Evolutionary conservation across 2,888 invertebrate species (phyloP).

Genomic region (Notodonta dromedarius): DNA sequence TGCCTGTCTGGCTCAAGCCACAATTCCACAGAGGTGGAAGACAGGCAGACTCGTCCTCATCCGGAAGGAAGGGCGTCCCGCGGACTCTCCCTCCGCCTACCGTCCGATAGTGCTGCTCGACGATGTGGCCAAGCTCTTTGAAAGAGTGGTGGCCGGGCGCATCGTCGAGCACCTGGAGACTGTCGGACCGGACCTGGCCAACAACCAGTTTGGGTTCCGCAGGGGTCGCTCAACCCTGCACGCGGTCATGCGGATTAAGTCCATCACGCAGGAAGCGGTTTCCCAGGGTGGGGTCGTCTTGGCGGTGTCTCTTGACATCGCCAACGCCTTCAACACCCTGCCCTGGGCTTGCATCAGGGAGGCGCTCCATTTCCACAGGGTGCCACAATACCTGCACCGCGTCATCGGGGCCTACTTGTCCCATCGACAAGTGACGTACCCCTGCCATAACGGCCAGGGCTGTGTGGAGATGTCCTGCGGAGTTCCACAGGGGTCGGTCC

Average conservation of each 20-base stretch:
- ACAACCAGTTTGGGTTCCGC: conserved; percentile 7
- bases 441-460: background rate
- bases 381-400: background rate
- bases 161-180: background rate
- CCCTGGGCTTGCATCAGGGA: no score
- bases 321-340: no score
- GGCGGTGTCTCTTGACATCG: no score
- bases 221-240: conserved; percentile 7
- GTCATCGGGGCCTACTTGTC: background rate
- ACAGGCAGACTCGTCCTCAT: no score
- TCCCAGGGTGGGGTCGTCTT: no score
- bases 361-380: background rate
- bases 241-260: conserved; percentile 2
- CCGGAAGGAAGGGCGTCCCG: no score
- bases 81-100: no score
- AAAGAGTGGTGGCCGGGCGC: no score
- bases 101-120: no score
- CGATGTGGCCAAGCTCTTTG: no score
- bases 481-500: conserved; percentile 6
- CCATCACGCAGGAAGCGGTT: background rate
- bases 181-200: conserved; percentile 2
- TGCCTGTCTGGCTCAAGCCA: no score
- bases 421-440: background rate
- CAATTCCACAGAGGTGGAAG: no score
- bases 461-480: background rate